Evolutionary conservation across 2,888 invertebrate species (phyloP).

Genomic region (Sinodicranocentrus sp.): DNA sequence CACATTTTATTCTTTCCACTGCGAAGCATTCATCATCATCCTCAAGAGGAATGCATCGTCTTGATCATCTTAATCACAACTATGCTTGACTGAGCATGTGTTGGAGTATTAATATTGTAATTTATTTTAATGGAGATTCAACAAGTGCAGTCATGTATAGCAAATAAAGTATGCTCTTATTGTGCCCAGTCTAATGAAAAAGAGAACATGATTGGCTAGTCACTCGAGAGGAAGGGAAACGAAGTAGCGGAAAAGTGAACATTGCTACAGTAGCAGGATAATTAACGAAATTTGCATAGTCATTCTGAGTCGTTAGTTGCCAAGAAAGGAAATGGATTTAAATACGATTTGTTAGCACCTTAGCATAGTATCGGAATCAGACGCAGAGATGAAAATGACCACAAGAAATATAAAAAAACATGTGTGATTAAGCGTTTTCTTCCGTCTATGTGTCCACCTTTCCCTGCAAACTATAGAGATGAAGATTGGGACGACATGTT

Average conservation of each 20-base stretch:
- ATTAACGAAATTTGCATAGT: constrained; percentile 11
- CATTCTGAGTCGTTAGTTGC: neutral
- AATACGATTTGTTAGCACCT: too few relatives aligned
- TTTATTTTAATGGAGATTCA: constrained; percentile 37
- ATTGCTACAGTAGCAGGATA: neutral
- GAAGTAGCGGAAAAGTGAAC: neutral
- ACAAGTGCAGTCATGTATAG: constrained; percentile 42
- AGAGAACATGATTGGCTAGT: constrained; percentile 22
- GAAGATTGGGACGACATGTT: too few relatives aligned
- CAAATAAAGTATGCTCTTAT: constrained; percentile 46
- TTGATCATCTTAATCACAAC: neutral
- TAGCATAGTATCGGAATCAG: too few relatives aligned
- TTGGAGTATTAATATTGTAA: constrained; percentile 11
- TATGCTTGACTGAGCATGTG: neutral
- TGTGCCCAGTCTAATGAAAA: constrained; percentile 57
- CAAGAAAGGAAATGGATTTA: neutral
- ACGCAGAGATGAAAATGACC: too few relatives aligned
- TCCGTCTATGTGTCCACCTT: too few relatives aligned
- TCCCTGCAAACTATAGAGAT: too few relatives aligned
- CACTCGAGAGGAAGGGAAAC: constrained; percentile 5
- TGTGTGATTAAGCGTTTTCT: too few relatives aligned
- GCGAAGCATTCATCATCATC: neutral
- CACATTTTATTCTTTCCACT: neutral
- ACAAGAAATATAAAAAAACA: too few relatives aligned
- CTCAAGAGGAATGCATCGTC: constrained; percentile 14